A percentile compares a stretch with the other conserved stretches of the same genome.
phyloP scores from a whole-genome alignment of 2,888 invertebrate genomes.

The Caenorhabditis sinica region DNA sequence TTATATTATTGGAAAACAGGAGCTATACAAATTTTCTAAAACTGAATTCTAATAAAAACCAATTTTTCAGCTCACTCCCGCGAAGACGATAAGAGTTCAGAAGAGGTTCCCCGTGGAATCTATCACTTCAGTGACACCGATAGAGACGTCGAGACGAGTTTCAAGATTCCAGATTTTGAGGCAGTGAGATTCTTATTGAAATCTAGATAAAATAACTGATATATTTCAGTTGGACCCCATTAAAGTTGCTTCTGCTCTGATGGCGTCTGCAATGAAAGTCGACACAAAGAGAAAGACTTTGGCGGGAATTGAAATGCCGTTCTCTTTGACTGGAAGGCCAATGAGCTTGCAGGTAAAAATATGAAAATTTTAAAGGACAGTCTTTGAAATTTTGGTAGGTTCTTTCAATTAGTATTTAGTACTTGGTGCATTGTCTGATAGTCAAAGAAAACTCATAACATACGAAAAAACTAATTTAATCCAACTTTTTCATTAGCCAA shows the following conservation, averaged over 20 bases:
- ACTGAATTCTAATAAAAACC: background rate
- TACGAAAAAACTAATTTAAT: too few species aligned
- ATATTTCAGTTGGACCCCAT: slow-evolving; percentile 70
- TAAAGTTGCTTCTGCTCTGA: slow-evolving; percentile 65
- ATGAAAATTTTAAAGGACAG: background rate
- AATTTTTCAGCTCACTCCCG: slow-evolving; percentile 12
- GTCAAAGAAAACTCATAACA: too few species aligned
- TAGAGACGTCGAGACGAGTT: slow-evolving; percentile 62
- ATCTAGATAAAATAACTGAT: background rate
- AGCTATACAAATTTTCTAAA: background rate
- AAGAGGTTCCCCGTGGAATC: slow-evolving; percentile 65
- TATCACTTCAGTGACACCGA: slow-evolving; percentile 72
- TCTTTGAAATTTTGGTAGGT: too few species aligned
- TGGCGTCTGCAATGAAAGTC: slow-evolving; percentile 67
- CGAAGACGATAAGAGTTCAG: slow-evolving; percentile 20
- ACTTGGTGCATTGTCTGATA: too few species aligned
- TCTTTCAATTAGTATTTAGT: too few species aligned
- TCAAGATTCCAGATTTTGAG: slow-evolving; percentile 69
- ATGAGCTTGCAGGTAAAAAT: slow-evolving; percentile 65
- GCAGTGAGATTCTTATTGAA: slow-evolving; percentile 48
- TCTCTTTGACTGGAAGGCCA: slow-evolving; percentile 67
- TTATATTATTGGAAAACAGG: too few species aligned
- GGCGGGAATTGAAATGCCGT: slow-evolving; percentile 69
- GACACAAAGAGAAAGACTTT: slow-evolving; percentile 68
- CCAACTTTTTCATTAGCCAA: too few species aligned